These are phyloP conservation scores for Agonopterix heracliana DNA, from an alignment of 2,888 invertebrate genomes.

Conservation along the genomic window DNA sequence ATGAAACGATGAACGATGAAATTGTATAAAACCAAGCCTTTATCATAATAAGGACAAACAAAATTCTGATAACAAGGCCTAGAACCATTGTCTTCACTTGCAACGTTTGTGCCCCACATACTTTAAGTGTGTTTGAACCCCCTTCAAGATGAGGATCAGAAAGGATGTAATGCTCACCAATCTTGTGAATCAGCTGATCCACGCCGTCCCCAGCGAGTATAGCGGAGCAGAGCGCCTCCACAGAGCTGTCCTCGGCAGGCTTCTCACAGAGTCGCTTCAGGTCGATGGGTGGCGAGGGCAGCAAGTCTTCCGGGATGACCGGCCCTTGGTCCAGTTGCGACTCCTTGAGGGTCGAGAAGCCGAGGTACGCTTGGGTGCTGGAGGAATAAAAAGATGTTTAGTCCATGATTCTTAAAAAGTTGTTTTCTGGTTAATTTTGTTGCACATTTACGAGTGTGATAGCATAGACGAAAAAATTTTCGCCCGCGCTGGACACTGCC, in stretches of 20 bases:
- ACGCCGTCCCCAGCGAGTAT: slow-evolving; percentile 47
- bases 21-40: too few species aligned
- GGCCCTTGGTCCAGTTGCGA: slow-evolving; percentile 31
- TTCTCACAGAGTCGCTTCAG: slow-evolving; percentile 35
- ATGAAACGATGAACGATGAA: too few species aligned
- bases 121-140: too few species aligned
- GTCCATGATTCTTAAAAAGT: neutral
- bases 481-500: too few species aligned
- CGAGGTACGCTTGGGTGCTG: slow-evolving; percentile 57
- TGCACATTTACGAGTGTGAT: neutral
- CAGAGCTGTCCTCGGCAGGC: slow-evolving; percentile 19
- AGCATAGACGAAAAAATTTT: too few species aligned
- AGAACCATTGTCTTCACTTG: too few species aligned
- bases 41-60: too few species aligned
- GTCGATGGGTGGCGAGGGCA: slow-evolving; percentile 41
- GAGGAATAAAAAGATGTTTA: neutral
- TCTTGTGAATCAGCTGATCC: slow-evolving; percentile 52
- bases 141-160: too few species aligned
- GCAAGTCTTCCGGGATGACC: slow-evolving; percentile 51
- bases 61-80: too few species aligned
- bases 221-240: slow-evolving; percentile 41
- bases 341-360: slow-evolving; percentile 34
- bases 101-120: too few species aligned
- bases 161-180: slow-evolving; percentile 17
- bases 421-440: neutral